Base-by-base conservation (phyloP, 2,888 invertebrate genomes). In the Congeria kusceri region DNA sequence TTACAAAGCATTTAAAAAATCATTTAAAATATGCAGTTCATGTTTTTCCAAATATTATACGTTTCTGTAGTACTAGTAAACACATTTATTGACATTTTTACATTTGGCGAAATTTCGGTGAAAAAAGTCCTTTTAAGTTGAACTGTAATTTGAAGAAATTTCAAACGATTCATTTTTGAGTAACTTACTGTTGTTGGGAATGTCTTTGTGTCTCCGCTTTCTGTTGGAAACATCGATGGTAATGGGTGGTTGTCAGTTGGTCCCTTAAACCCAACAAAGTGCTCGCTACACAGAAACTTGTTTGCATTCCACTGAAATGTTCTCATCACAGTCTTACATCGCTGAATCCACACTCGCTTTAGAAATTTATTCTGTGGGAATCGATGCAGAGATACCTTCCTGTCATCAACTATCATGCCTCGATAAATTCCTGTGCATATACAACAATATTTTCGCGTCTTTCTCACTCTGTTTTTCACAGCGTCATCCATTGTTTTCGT, bases 271-370 rank as follows among this genome's bases (percentile, higher is more conserved):
- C 28, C 64, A 27, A 65, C 64, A 25, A 65, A 65, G 20, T 65
- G 64, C 28, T 65, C 64, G 18, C 64, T 65, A 29, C 64, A 65
- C n/a, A 65, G 20, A 2, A 47, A 28, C 27, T 49, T 47, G 27
- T 65, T 20, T 49, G 28, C 49, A n/a, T 65, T 65, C 64, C 64
- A 65, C 28, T 49, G 23, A 49, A 65, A 65, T 1, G 4, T 47
- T 61, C 18, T 61, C 64, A 65, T 49, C n/a, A 65, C 64, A 46
- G 64, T 65, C 27, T 27, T 9, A 27, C 64, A 65, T 47, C 64
- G 20, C 27, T 65, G 64, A 15, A 65, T 49, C 64, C 64, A 65
- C 15, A 65, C 64, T 25, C 53, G 56, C 56, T 56, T 66, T 23
- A 56, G 3, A 15, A 32, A 39, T 32, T 56, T 57, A 57, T 66